Base-by-base conservation (phyloP, 1,140 invertebrate species). In the Oreohelix idahoensis region DNA sequence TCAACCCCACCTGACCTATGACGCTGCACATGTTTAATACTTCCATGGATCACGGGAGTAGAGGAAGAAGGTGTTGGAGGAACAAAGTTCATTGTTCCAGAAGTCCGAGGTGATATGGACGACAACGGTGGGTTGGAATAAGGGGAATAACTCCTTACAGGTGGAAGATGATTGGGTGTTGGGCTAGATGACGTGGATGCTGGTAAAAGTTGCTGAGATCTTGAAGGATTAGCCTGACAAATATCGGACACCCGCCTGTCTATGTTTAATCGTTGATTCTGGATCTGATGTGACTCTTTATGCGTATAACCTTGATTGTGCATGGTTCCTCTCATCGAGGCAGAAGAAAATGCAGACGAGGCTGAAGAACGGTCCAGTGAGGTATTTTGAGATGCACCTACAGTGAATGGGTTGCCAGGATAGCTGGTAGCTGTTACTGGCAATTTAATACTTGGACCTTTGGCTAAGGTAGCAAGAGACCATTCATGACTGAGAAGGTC, bases 401-500 rank as follows among this genome's bases (percentile, higher is more conserved):
- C 13, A 26, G 13, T 15, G 32, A 42, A 38, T 15, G 36, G 38
- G 15, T 8, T 73, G 36, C 11, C 26, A 45, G 71, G 36, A n/a
- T 71, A 39, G 20, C 15, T 39, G 26, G 13, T 1, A 13, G 29
- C n/a, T 4, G 38, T 29, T 23, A 79, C 35, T 36, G 77, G 77
- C 51, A 79, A 13, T 13, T 23, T 42, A 36, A 79, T 79, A 39
- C 23, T 79, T 58, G 77, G 77, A 15, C 53, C 77, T 79, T 66
- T 79, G 58, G 79, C 10, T 53, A 80, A 36, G 32, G 79, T 45
- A n/a, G 63, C 79, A 35, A 80, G 38, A 29, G 79, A 80, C 79
- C 79, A 80, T 66, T 80, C 79, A 51, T 80, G 79, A 2, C 49
- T 71, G 49, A 80, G 66, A 29, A 80, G 79, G 15, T 80, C 63